phyloP scores from a whole-genome alignment of 2,888 invertebrate species.

The Nowickia ferox region DNA sequence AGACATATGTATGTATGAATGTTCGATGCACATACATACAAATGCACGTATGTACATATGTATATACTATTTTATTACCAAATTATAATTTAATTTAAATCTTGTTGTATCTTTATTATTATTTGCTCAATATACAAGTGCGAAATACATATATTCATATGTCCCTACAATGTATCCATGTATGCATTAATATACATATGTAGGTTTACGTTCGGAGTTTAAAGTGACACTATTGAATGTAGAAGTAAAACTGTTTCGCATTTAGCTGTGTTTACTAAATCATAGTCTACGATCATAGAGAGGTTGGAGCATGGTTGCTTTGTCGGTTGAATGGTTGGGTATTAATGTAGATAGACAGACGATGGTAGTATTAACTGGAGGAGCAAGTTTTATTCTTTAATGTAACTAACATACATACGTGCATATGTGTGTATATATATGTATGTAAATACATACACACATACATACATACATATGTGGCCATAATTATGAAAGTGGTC shows the following conservation, averaged over 20 bases:
- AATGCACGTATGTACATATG: background rate
- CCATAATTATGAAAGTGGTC: background rate
- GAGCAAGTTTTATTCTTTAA: constrained; percentile 58
- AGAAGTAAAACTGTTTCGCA: constrained; percentile 63
- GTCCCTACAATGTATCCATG: background rate
- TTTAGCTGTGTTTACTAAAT: constrained; percentile 47
- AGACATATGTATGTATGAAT: background rate
- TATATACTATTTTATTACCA: background rate
- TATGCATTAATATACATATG: no score
- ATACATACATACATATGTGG: background rate
- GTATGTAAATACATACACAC: background rate
- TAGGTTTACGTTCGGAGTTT: constrained; percentile 28
- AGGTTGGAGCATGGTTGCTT: constrained; percentile 42
- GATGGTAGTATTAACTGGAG: constrained; percentile 42
- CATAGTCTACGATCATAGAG: constrained; percentile 51
- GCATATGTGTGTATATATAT: background rate
- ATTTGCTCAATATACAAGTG: background rate
- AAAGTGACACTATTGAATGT: constrained; percentile 61
- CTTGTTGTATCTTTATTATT: constrained; percentile 13
- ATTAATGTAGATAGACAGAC: constrained; percentile 1
- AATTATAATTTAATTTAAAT: constrained; percentile 2
- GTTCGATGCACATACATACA: background rate
- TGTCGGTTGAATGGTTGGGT: constrained; percentile 42
- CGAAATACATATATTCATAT: background rate
- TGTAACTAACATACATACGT: constrained; percentile 17